Conservation (phyloP, 2,888 invertebrate species). For the Tanytarsus gracilentus region DNA sequence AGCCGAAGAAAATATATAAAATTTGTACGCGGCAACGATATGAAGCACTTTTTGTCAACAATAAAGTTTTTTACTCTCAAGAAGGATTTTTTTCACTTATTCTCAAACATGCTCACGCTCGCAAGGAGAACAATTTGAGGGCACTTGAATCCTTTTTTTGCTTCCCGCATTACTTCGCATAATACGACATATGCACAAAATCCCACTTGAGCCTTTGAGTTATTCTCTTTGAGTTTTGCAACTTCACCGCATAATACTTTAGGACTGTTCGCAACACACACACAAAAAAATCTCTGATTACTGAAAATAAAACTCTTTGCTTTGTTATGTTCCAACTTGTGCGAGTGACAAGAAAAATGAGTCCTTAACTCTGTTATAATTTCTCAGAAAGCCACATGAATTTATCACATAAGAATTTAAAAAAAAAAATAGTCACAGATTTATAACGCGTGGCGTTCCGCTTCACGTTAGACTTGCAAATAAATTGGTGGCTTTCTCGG, state of each 20-base stretch:
- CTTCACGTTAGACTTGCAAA: constrained; percentile 10
- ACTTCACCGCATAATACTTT: not conserved
- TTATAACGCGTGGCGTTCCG: not conserved
- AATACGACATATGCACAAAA: constrained; percentile 16
- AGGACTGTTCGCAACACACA: not conserved
- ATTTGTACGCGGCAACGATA: too few species aligned
- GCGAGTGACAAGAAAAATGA: not conserved
- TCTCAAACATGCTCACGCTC: not conserved
- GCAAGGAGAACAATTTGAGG: constrained; percentile 3
- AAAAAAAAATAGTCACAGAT: not conserved
- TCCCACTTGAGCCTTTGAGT: constrained; percentile 24
- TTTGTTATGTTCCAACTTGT: not conserved
- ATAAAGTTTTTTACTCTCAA: not conserved
- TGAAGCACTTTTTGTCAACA: not conserved
- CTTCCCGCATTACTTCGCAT: not conserved
- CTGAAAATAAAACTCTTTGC: not conserved
- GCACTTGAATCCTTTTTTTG: constrained; percentile 6
- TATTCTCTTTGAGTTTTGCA: constrained; percentile 16
- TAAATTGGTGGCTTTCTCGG: constrained; percentile 19
- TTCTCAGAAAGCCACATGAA: not conserved
- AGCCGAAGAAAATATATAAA: not conserved
- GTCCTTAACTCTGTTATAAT: not conserved
- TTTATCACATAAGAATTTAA: constrained; percentile 7
- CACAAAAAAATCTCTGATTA: not conserved
- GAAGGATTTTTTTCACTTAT: not conserved